Evolutionary conservation across 2,113 vertebrate genomes (phyloP).

Genomic region (Oceanodroma tethys): DNA sequence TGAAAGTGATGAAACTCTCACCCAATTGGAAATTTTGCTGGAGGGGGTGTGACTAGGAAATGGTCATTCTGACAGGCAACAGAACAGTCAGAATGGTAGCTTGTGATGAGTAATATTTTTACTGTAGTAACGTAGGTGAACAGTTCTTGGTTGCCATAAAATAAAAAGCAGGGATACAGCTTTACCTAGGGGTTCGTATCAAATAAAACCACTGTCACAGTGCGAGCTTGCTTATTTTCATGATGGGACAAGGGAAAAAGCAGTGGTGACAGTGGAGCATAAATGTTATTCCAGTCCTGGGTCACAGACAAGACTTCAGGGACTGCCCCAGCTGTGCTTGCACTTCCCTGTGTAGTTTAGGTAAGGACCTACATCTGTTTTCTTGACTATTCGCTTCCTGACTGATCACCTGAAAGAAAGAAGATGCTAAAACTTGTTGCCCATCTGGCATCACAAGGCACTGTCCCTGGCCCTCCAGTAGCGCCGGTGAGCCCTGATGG

Average conservation of each 20-base stretch:
- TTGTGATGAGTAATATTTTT: background rate
- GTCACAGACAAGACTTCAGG: background rate
- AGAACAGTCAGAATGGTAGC: background rate
- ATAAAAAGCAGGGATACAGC: background rate
- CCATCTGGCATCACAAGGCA: rapidly evolving
- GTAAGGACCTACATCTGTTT: background rate
- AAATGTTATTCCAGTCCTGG: too few relatives aligned
- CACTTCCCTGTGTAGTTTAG: background rate
- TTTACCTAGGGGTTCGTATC: background rate
- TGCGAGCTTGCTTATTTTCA: rapidly evolving
- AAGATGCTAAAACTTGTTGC: background rate
- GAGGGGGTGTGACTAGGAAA: background rate
- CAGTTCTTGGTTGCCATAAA: background rate
- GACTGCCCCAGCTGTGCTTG: background rate
- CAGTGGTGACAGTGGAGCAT: rapidly evolving
- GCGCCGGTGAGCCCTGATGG: background rate
- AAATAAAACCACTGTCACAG: background rate
- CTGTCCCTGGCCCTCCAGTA: background rate
- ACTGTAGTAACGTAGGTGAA: background rate
- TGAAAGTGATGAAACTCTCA: background rate
- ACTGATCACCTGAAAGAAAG: background rate
- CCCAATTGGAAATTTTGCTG: rapidly evolving
- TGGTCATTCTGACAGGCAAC: background rate
- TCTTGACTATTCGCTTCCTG: background rate
- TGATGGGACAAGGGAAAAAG: background rate